These are phyloP conservation scores for Eupelmus urozonus DNA, from an alignment of 2,888 invertebrate species.

Conservation along the genomic window DNA sequence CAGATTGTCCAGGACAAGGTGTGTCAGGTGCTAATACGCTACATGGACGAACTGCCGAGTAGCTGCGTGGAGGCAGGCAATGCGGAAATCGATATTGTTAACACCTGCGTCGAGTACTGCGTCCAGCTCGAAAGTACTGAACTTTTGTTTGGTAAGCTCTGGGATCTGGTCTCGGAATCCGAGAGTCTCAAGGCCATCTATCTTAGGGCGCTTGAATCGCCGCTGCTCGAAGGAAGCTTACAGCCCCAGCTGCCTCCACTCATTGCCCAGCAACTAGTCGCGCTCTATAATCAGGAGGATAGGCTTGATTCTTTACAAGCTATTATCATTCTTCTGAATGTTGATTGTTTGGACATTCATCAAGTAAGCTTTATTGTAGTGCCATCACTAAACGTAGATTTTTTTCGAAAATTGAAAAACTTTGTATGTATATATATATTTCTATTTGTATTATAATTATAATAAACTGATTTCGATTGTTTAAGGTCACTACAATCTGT, in stretches of 20 bases:
- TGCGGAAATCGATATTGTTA: conserved; percentile 67
- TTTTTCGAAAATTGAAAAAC: no score
- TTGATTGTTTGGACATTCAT: conserved; percentile 83
- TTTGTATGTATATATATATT: not conserved
- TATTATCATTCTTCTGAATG: conserved; percentile 83
- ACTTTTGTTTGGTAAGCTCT: conserved; percentile 78
- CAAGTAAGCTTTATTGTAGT: conserved; percentile 76
- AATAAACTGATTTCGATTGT: not conserved
- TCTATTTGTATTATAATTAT: not conserved
- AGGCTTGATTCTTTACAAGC: conserved; percentile 84
- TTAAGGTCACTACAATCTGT: conserved; percentile 81
- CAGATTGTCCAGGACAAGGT: conserved; percentile 77
- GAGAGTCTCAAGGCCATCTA: conserved; percentile 82
- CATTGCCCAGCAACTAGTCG: conserved; percentile 83
- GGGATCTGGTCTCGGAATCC: conserved; percentile 80
- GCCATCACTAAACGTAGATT: not conserved
- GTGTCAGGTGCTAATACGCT: conserved; percentile 73
- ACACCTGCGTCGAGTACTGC: conserved; percentile 74
- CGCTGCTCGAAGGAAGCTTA: conserved; percentile 79
- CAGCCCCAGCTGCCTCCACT: conserved; percentile 80
- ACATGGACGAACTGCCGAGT: conserved; percentile 74
- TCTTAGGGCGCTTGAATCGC: conserved; percentile 83
- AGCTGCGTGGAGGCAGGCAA: conserved; percentile 63
- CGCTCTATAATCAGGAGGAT: conserved; percentile 82
- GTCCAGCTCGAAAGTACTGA: conserved; percentile 76